Conservation (phyloP, 2,888 invertebrate genomes). For the Trissolcus japonicus region DNA sequence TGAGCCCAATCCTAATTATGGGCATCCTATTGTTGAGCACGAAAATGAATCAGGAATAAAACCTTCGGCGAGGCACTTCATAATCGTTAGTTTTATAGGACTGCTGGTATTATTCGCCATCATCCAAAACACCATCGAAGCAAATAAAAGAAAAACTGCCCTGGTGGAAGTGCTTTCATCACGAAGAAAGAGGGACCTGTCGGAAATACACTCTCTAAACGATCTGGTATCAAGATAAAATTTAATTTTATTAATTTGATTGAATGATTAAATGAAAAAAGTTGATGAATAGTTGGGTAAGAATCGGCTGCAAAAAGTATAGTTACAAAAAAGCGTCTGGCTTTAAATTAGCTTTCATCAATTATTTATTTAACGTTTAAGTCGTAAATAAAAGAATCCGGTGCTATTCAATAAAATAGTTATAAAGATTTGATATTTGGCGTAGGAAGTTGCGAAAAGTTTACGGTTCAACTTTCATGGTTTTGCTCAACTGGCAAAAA, state of each 20-base stretch:
- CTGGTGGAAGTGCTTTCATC: slow-evolving; percentile 67
- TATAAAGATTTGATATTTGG: slow-evolving; percentile 1
- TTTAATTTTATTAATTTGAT: background rate
- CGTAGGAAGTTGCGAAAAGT: slow-evolving; percentile 5
- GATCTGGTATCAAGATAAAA: slow-evolving; percentile 59
- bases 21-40: slow-evolving; percentile 50
- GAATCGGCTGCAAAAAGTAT: background rate
- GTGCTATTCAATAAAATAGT: slow-evolving; percentile 4
- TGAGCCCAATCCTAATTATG: slow-evolving; percentile 55
- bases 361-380: background rate
- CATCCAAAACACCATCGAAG: slow-evolving; percentile 71
- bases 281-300: background rate
- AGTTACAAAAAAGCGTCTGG: no score
- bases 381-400: background rate
- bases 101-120: slow-evolving; percentile 72
- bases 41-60: slow-evolving; percentile 62
- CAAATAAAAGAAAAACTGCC: slow-evolving; percentile 67
- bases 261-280: background rate
- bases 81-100: slow-evolving; percentile 73
- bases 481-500: slow-evolving; percentile 3
- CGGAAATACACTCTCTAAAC: slow-evolving; percentile 58
- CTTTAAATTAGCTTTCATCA: no score
- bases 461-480: background rate
- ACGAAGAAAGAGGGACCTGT: slow-evolving; percentile 67
- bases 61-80: slow-evolving; percentile 69